Evolutionary conservation across 2,113 vertebrate species (phyloP).

Genomic region (Parus major): DNA sequence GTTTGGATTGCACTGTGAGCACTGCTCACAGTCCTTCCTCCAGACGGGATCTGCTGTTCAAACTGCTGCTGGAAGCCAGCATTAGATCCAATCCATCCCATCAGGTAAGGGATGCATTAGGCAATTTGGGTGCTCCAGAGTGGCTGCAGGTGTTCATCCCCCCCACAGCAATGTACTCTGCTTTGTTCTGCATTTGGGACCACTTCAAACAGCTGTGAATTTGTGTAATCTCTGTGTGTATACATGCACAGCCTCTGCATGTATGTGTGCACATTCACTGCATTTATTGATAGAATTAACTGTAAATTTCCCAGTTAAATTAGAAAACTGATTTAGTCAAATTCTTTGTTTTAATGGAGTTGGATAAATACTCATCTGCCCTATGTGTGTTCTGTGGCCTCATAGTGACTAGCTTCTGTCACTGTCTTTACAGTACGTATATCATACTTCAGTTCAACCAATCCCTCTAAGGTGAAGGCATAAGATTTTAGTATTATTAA

Average conservation of each 20-base stretch:
- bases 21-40: background rate
- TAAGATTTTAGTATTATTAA: background rate
- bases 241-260: background rate
- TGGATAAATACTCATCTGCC: background rate
- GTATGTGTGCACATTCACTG: fast-evolving
- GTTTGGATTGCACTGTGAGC: background rate
- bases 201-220: background rate
- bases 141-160: background rate
- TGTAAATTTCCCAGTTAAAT: background rate
- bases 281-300: background rate
- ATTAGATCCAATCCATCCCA: background rate
- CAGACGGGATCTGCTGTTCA: background rate
- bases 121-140: background rate
- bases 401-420: no score
- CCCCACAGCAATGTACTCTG: fast-evolving
- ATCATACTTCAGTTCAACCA: background rate
- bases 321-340: background rate
- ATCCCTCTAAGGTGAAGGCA: background rate
- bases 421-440: background rate
- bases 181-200: background rate
- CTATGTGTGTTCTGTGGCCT: background rate
- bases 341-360: background rate
- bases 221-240: background rate
- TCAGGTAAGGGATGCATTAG: background rate
- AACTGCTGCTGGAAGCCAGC: background rate